Base-by-base conservation (phyloP, 2,888 invertebrate genomes). In the Alviniconcha strummeri region DNA sequence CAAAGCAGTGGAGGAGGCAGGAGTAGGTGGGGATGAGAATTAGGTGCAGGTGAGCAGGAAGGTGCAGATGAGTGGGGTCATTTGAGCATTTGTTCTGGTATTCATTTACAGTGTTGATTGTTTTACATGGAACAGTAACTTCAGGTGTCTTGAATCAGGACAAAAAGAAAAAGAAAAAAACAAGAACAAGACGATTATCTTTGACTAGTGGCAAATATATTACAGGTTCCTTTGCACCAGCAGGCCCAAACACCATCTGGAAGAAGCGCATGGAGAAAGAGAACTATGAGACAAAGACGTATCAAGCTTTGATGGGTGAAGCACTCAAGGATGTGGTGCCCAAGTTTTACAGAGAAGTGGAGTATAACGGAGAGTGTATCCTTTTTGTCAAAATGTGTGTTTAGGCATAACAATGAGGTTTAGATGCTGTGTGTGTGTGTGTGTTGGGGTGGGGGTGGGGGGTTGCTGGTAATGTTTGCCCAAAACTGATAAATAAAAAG, bases 171-270 rank as follows among this genome's bases (percentile, higher is more conserved):
- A n/a, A n/a, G n/a, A n/a, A n/a, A n/a, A n/a, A n/a, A n/a, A n/a
- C n/a, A n/a, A n/a, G n/a, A n/a, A n/a, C n/a, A n/a, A 36, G 36
- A 36, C 36, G 3, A 36, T 36, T 36, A 36, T 36, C 36, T 60
- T 60, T 8, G 9, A 60, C 60, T 60, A 60, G 60, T 60, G 60
- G 9, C 36, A 60, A n/a, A 17, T 83, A 19, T 64, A 52, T 86
- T 88, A 96, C 97, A 84, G 98, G 98, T 87, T 97, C 97, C 88
- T 96, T 98, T 94, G 97, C 98, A 0, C 98, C 98, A 6, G 98
- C 98, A 0, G 97, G 98, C 0, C 97, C 97, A 13, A 97, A 97
- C 86, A 97, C 98, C 17, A 97, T 98, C 81, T 98, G 98, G 96
- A 98, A 98, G 94, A 96, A 97, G 88, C 96, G 97, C 79, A 95